Conservation (phyloP, 2,113 vertebrate species). For the Amphiprion percula region DNA sequence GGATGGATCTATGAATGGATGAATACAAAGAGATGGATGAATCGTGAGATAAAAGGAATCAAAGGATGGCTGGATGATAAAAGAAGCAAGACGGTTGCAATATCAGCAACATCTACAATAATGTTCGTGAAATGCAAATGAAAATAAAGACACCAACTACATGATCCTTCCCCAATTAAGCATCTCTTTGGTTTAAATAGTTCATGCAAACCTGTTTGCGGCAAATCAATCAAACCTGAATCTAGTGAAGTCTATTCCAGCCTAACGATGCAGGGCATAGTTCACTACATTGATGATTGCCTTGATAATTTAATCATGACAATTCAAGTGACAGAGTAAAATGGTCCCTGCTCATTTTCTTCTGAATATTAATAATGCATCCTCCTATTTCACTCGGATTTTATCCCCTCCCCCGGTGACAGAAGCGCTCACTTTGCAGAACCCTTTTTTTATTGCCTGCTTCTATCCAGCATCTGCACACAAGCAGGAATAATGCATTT, state of each 20-base stretch:
- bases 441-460: constrained; percentile 9
- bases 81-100: background rate
- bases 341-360: constrained; percentile 20
- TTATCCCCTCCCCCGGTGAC: background rate
- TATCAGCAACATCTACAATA: background rate
- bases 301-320: constrained; percentile 51
- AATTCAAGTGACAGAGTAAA: constrained; percentile 36
- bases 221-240: constrained; percentile 29
- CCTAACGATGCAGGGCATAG: constrained; percentile 14
- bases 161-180: constrained; percentile 7
- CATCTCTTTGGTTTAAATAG: constrained; percentile 12
- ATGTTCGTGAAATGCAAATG: background rate
- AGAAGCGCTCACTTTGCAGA: constrained; percentile 10
- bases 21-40: background rate
- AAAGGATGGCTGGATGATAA: background rate
- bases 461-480: constrained; percentile 18
- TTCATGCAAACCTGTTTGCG: background rate
- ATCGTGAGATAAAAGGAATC: background rate
- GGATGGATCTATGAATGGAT: background rate
- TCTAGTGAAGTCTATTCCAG: constrained; percentile 7
- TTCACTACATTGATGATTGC: constrained; percentile 24
- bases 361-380: constrained; percentile 57
- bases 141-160: background rate
- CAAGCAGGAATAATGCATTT: constrained; percentile 46
- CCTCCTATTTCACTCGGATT: constrained; percentile 42